Evolutionary conservation across 2,888 invertebrate species (phyloP).

Genomic region (Megastigmus dorsalis): DNA sequence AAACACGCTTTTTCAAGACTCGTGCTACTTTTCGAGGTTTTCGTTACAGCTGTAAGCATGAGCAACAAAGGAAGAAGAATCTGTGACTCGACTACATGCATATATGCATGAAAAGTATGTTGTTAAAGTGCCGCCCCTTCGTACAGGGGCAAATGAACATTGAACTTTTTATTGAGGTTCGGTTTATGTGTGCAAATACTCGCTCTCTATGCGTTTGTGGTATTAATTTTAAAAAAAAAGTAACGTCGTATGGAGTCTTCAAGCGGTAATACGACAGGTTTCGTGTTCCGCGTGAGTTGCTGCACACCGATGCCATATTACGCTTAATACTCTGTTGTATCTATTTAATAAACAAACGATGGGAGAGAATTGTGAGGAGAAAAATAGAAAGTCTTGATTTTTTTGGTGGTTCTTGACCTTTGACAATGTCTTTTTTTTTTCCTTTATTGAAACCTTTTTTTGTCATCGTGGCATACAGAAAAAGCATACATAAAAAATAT

Average conservation of each 20-base stretch:
- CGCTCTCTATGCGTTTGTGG: slow-evolving; percentile 39
- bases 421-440: slow-evolving; percentile 48
- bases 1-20: slow-evolving; percentile 43
- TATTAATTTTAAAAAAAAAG: slow-evolving; percentile 22
- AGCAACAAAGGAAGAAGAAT: neutral
- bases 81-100: slow-evolving; percentile 12
- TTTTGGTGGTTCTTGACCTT: slow-evolving; percentile 42
- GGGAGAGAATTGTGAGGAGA: slow-evolving; percentile 23
- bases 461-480: slow-evolving; percentile 72
- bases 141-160: slow-evolving; percentile 32
- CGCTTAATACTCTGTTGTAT: slow-evolving; percentile 48
- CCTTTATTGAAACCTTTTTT: slow-evolving; percentile 59
- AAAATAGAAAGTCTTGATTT: slow-evolving; percentile 21
- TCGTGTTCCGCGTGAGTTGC: slow-evolving; percentile 45
- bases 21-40: slow-evolving; percentile 31
- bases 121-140: slow-evolving; percentile 52
- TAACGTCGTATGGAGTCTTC: slow-evolving; percentile 8
- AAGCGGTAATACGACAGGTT: slow-evolving; percentile 38
- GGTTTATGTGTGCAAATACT: slow-evolving; percentile 42
- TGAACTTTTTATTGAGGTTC: slow-evolving; percentile 42
- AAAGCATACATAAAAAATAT: slow-evolving; percentile 75
- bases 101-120: slow-evolving; percentile 31
- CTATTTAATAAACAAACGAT: slow-evolving; percentile 39
- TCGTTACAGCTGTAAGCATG: slow-evolving; percentile 6
- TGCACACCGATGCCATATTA: slow-evolving; percentile 35